Base-by-base conservation (phyloP, 2,888 invertebrate genomes). In the Ochropacha duplaris region DNA sequence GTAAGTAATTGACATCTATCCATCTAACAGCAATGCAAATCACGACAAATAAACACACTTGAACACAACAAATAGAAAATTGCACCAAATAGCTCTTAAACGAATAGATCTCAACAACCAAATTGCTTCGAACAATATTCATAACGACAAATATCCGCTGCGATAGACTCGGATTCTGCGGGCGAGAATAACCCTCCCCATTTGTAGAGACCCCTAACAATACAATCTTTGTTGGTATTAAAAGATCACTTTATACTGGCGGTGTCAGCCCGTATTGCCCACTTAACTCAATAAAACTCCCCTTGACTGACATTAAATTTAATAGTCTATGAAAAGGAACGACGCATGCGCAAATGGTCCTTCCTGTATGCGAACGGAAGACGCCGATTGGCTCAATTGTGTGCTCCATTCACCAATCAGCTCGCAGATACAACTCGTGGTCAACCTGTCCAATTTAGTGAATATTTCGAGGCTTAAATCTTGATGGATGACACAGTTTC, bases 221-320 rank as follows among this genome's bases (percentile, higher is more conserved):
- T 61, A 50, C 54, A 58, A 50, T 36, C 59, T 61, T 63, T 64
- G 62, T 66, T 65, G 65, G 57, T 57, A 56, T 54, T 60, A 49
- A 71, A 70, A 78, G 88, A 76, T 82, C 87, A 74, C 59, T 55
- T 60, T 78, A 73, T 57, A 69, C 59, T 77, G 83, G 87, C 61
- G 64, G 57, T 65, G 65, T 62, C 57, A 61, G 74, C 92, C 90
- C 91, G 90, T 91, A 91, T 89, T 76, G 65, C 64, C 86, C 87
- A 89, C 87, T 91, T 91, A 91, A 90, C 86, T 88, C 89, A 91
- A 91, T 92, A 89, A 91, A 87, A 84, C 71, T 86, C 91, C 92
- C 92, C 91, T 90, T 85, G 84, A 76, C 70, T 77, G 76, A 76
- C 86, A 89, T 88, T 90, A 88, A 88, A 88, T 90, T 90, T 90